These are phyloP conservation scores for Hyalella azteca DNA, from an alignment of 2,888 invertebrate genomes.

Conservation along the genomic window DNA sequence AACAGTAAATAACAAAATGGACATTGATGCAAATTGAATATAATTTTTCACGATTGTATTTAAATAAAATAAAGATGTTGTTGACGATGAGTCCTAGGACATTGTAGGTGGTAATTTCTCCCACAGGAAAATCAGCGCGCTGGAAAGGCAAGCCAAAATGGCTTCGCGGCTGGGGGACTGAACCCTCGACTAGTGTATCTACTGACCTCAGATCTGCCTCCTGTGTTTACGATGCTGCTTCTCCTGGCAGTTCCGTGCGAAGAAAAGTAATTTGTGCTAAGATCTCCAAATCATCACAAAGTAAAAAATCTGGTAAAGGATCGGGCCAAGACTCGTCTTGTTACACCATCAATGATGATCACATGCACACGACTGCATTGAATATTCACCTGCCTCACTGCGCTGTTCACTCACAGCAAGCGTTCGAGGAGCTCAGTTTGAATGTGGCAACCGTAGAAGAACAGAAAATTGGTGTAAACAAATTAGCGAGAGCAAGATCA, in stretches of 20 bases:
- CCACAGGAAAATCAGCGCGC: too few relatives aligned
- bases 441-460: background rate
- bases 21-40: too few relatives aligned
- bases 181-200: background rate
- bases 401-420: background rate
- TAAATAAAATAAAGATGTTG: too few relatives aligned
- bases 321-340: background rate
- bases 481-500: too few relatives aligned
- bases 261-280: slow-evolving; percentile 18
- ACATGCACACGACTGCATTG: background rate
- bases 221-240: background rate
- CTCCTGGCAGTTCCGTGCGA: background rate
- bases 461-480: too few relatives aligned
- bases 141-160: background rate
- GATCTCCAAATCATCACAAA: background rate
- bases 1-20: too few relatives aligned
- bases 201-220: background rate
- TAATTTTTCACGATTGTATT: too few relatives aligned
- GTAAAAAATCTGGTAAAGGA: background rate
- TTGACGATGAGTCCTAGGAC: too few relatives aligned
- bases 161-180: background rate
- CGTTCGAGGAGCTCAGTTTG: background rate
- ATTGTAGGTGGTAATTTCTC: too few relatives aligned
- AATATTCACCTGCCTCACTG: slow-evolving; percentile 1
- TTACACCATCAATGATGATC: slow-evolving; percentile 3